Percentiles rank a stretch among this genome's conserved stretches.
phyloP scores from a whole-genome alignment of 2,888 invertebrate genomes.

The Cataglyphis rosenhaueri region DNA sequence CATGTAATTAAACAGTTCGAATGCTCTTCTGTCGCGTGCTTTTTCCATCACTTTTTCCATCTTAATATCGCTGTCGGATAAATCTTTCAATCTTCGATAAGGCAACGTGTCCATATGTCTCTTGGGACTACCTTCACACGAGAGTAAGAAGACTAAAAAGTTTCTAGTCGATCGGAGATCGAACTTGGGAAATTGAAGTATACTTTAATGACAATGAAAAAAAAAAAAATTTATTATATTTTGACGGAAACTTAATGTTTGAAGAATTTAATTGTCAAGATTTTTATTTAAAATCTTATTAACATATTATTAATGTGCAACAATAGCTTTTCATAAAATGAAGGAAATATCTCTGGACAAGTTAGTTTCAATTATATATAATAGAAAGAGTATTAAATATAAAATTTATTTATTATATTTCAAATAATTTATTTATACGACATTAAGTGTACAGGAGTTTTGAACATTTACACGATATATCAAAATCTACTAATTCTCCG shows the following conservation, averaged over 20 bases:
- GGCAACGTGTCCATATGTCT: slow-evolving; percentile 51
- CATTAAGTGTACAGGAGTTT: background rate
- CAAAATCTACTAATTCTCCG: slow-evolving; percentile 18
- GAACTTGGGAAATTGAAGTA: background rate
- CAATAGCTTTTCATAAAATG: background rate
- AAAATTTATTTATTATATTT: background rate
- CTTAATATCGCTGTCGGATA: slow-evolving; percentile 66
- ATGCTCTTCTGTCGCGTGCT: slow-evolving; percentile 66
- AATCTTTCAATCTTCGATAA: slow-evolving; percentile 65
- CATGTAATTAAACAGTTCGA: slow-evolving; percentile 59
- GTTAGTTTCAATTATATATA: too few relatives aligned
- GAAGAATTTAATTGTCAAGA: background rate
- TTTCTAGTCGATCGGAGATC: slow-evolving; percentile 1
- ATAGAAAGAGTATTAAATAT: too few relatives aligned
- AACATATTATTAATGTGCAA: too few relatives aligned
- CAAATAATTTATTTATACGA: background rate
- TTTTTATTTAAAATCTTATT: background rate
- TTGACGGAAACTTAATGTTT: background rate
- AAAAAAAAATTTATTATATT: background rate
- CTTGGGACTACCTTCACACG: slow-evolving; percentile 63
- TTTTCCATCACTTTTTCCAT: slow-evolving; percentile 28
- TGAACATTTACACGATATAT: background rate
- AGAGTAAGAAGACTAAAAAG: background rate
- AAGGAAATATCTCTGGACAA: background rate
- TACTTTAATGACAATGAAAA: background rate